Evolutionary conservation across 2,797 vertebrate genomes (phyloP).

Genomic region (Masticophis lateralis): DNA sequence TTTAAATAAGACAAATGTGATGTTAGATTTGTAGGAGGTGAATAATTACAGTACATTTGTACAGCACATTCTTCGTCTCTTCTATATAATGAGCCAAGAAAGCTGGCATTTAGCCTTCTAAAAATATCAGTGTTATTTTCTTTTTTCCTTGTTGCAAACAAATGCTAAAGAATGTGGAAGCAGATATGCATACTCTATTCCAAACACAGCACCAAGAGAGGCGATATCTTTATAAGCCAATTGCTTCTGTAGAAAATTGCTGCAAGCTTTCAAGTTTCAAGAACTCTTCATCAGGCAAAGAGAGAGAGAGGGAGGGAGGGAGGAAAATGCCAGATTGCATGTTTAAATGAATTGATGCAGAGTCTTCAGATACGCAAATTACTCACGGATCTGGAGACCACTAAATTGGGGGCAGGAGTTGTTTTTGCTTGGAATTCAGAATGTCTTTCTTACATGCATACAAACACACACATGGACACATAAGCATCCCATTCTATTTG

Average conservation of each 20-base stretch:
- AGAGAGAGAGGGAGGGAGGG: not conserved
- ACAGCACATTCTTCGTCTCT: not conserved
- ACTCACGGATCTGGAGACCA: not conserved
- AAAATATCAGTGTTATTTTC: not conserved
- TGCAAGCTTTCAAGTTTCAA: not conserved
- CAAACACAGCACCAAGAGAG: not conserved
- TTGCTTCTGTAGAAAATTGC: not conserved
- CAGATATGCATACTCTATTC: not conserved
- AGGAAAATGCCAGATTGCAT: not conserved
- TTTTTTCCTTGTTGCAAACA: not conserved
- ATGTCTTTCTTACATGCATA: not conserved
- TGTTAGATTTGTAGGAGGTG: not conserved
- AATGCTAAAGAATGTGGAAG: not conserved
- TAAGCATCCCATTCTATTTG: no score
- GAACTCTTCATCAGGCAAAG: not conserved
- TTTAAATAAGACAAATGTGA: not conserved
- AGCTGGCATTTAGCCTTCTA: not conserved
- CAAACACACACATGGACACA: not conserved
- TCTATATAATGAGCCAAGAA: not conserved
- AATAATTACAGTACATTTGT: not conserved
- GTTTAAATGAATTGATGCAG: not conserved
- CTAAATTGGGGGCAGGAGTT: not conserved
- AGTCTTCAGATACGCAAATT: not conserved
- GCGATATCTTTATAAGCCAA: not conserved
- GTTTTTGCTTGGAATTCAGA: not conserved